These are phyloP conservation scores for Lissonota sp. DNA, from an alignment of 2,888 invertebrate species.

Conservation along the genomic window DNA sequence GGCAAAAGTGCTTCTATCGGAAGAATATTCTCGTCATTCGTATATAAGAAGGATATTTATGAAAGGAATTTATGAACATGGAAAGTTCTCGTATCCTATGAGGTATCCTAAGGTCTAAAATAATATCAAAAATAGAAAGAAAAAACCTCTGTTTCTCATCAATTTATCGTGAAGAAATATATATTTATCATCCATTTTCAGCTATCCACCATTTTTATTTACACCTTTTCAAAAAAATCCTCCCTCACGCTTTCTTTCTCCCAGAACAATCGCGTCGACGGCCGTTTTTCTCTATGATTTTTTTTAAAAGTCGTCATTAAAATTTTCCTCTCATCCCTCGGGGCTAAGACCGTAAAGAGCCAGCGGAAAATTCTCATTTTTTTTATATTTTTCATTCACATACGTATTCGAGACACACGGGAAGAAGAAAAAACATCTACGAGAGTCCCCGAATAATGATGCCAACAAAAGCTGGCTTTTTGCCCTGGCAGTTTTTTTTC, in stretches of 20 bases:
- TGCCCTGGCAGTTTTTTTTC: slow-evolving; percentile 40
- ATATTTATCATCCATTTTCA: neutral
- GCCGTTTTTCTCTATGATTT: slow-evolving; percentile 2
- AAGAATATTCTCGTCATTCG: no score
- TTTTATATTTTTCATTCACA: slow-evolving; percentile 39
- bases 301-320: slow-evolving; percentile 51
- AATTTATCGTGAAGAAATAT: neutral
- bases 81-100: no score
- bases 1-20: neutral
- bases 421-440: slow-evolving; percentile 37
- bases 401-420: slow-evolving; percentile 1
- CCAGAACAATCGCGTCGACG: no score
- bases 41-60: no score
- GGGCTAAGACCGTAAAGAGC: slow-evolving; percentile 16
- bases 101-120: neutral
- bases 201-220: neutral
- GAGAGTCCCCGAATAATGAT: slow-evolving; percentile 36
- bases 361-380: neutral
- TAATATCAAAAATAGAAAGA: neutral
- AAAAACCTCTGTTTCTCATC: neutral
- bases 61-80: no score
- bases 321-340: slow-evolving; percentile 53
- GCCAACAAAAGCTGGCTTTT: slow-evolving; percentile 53
- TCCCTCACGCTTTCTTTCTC: no score
- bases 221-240: neutral